Base-by-base conservation (phyloP, 2,113 vertebrate genomes). In the Nansenia antarctica region DNA sequence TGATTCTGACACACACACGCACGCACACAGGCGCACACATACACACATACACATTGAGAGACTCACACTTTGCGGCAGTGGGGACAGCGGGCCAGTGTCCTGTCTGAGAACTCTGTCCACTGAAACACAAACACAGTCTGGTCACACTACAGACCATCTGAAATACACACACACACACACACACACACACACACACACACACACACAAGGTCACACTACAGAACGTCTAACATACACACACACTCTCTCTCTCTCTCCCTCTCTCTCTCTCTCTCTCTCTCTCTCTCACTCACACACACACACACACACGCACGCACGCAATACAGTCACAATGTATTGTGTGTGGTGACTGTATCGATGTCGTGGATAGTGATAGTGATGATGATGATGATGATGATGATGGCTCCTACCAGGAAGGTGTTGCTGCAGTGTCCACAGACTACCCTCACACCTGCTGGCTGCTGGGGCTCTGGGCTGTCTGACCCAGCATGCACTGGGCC, bases 61-160 rank as follows among this genome's bases (percentile, higher is more conserved):
- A 92, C 93, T 92, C 83, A 95, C 95, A 96, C 94, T 91, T 95
- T 95, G 22, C 92, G 83, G 88, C 94, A 96, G 87, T 95, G 94
- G 1, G 95, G 95, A 83, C 95, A 96, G 39, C 94, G 91, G n/a
- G 93, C 93, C 82, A 95, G 79, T 1, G 94, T 95, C 64, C 92
- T 84, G 81, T 94, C 94, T 45, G 94, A 94, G 84, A 95, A 93
- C 79, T 94, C 94, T 1, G 93, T 94, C 94, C 94, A 96, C 95
- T 95, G 67, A 58, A n/a, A 34, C 15, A 59, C 30, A 59, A 4
- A 59, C 15, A 59, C 18, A 58, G 9, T 5, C n/a, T n/a, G n/a
- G n/a, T n/a, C n/a, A 27, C 52, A 54, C 9, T 27, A 22, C 22
- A 24, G 20, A 24, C 11, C 22, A 9, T 11, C 5, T 54, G 6